phyloP scores from a whole-genome alignment of 2,797 vertebrate genomes.

The Eulemur rubriventer region DNA sequence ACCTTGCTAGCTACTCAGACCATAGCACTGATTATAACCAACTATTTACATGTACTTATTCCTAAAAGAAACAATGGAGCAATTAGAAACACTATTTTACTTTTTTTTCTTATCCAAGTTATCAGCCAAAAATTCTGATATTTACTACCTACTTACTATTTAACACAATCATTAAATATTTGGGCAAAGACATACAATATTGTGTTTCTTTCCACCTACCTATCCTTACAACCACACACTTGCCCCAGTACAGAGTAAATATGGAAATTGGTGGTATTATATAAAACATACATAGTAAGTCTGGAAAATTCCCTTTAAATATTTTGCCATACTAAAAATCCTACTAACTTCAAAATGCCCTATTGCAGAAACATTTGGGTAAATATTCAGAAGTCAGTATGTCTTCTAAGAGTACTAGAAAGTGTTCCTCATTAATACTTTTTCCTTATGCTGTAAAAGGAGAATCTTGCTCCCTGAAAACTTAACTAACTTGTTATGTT shows the following conservation, averaged over 20 bases:
- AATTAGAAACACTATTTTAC: background rate
- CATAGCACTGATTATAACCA: background rate
- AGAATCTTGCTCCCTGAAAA: slow-evolving; percentile 23
- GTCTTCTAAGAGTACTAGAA: slow-evolving; percentile 1
- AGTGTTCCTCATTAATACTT: background rate
- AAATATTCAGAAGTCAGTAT: background rate
- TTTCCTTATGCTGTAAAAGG: background rate
- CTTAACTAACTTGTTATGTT: background rate
- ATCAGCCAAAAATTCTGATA: background rate
- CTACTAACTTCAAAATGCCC: background rate
- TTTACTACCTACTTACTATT: background rate
- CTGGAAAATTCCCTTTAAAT: background rate
- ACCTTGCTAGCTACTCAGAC: background rate
- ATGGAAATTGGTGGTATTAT: background rate
- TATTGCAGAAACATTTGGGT: background rate
- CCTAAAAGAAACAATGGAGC: background rate
- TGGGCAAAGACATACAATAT: background rate
- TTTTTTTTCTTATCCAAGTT: background rate
- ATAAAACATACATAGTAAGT: background rate
- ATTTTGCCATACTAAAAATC: slow-evolving; percentile 20
- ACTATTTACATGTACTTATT: background rate
- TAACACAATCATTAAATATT: slow-evolving; percentile 22
- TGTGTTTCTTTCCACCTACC: background rate
- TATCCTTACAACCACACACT: background rate
- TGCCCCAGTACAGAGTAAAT: background rate